phyloP scores from a whole-genome alignment of 2,888 invertebrate species.

The Polymixis lichenea region DNA sequence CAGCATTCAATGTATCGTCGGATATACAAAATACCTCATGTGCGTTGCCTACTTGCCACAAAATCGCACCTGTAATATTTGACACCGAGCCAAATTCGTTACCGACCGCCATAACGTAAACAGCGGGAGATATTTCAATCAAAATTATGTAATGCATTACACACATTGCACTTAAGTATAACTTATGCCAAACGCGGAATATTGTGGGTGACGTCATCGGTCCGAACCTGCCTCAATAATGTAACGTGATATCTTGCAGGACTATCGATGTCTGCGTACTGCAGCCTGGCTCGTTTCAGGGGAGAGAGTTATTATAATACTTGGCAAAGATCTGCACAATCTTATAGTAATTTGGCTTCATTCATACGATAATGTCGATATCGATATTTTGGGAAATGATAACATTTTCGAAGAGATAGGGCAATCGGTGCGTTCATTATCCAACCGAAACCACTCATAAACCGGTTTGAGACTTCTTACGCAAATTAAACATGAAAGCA shows the following conservation, averaged over 20 bases:
- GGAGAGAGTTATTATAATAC: conserved; percentile 38
- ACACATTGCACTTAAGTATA: conserved; percentile 9
- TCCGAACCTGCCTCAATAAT: conserved; percentile 54
- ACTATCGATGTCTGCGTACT: conserved; percentile 25
- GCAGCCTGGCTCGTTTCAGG: conserved; percentile 20
- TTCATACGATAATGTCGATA: conserved; percentile 27
- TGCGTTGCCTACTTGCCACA: conserved; percentile 30
- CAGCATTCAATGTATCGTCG: conserved; percentile 36
- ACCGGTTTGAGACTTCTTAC: neutral
- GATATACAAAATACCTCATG: conserved; percentile 48
- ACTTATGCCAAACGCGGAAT: conserved; percentile 17
- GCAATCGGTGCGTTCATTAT: neutral
- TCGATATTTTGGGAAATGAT: conserved; percentile 10
- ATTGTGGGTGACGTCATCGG: conserved; percentile 30
- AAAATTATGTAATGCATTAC: conserved; percentile 59
- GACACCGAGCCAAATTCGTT: conserved; percentile 61
- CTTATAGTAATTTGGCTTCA: conserved; percentile 33
- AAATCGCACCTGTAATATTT: conserved; percentile 63
- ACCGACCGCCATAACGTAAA: conserved; percentile 47
- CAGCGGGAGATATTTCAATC: conserved; percentile 57
- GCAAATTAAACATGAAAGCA: neutral
- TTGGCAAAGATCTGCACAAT: conserved; percentile 36
- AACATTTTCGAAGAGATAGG: conserved; percentile 1
- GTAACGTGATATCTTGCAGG: conserved; percentile 40
- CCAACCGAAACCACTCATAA: neutral